Conservation (phyloP, 1,140 invertebrate genomes). For the Triops cancriformis region DNA sequence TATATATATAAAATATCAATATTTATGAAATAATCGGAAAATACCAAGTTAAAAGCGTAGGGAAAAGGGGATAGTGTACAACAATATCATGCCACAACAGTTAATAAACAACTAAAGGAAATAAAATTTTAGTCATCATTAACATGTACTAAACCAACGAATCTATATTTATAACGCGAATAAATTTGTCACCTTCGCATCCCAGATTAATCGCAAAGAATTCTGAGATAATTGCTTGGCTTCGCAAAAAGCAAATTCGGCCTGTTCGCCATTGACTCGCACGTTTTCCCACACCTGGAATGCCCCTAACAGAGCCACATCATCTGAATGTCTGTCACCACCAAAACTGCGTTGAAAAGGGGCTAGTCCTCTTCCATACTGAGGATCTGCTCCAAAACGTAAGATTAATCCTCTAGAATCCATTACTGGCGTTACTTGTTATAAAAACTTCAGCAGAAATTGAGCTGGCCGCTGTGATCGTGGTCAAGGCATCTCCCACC, state of each 20-base stretch:
- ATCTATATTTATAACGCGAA: too few relatives aligned
- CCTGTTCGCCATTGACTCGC: slow-evolving; percentile 58
- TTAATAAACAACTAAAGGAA: not conserved
- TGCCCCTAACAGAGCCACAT: slow-evolving; percentile 87
- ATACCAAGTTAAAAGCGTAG: too few relatives aligned
- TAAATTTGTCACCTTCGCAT: slow-evolving; percentile 62
- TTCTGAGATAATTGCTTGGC: slow-evolving; percentile 78
- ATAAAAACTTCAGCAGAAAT: slow-evolving; percentile 85
- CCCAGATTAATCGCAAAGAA: slow-evolving; percentile 78
- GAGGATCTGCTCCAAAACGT: slow-evolving; percentile 33
- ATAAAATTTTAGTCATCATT: not conserved
- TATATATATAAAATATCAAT: too few relatives aligned
- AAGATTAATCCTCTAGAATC: not conserved
- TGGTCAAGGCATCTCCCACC: slow-evolving; percentile 78
- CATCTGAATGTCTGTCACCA: slow-evolving; percentile 81
- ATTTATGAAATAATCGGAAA: too few relatives aligned
- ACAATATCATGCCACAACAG: too few relatives aligned
- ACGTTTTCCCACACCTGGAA: slow-evolving; percentile 82
- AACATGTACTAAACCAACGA: not conserved
- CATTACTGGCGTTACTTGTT: slow-evolving; percentile 43
- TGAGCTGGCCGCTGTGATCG: slow-evolving; percentile 87
- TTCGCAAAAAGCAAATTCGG: slow-evolving; percentile 79
- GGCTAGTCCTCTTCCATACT: slow-evolving; percentile 51
- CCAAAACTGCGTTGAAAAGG: slow-evolving; percentile 71
- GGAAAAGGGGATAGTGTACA: too few relatives aligned